Evolutionary conservation across 2,888 invertebrate species (phyloP).

Genomic region (Tenodera sinensis): DNA sequence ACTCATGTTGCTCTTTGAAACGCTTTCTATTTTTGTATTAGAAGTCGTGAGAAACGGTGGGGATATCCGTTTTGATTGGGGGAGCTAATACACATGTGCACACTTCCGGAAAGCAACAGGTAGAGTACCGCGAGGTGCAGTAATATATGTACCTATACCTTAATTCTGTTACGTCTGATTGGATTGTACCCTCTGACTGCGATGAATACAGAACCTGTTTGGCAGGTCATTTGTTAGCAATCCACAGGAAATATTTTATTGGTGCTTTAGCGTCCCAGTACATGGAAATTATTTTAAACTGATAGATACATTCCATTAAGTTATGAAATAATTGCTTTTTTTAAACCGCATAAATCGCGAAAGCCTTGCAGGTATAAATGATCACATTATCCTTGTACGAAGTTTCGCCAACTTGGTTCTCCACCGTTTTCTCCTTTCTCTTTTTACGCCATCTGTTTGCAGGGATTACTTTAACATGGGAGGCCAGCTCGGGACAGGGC

Average conservation of each 20-base stretch:
- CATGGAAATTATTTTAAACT: neutral
- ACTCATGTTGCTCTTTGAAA: neutral
- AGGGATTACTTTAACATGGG: slow-evolving; percentile 4
- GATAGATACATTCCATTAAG: neutral
- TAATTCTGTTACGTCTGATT: neutral
- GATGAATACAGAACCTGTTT: neutral
- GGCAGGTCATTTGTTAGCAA: neutral
- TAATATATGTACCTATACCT: neutral
- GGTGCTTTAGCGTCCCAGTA: neutral
- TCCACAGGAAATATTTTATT: too few relatives aligned
- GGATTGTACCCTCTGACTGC: neutral
- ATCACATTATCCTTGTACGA: neutral
- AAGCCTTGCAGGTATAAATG: neutral
- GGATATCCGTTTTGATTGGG: neutral
- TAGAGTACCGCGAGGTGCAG: neutral
- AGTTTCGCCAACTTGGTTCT: neutral
- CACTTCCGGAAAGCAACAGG: neutral
- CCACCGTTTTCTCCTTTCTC: neutral
- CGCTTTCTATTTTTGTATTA: neutral
- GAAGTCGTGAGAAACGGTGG: neutral
- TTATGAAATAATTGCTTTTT: neutral
- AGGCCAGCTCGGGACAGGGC: neutral
- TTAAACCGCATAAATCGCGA: neutral
- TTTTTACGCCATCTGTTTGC: slow-evolving; percentile 6
- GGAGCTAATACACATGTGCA: neutral